These are phyloP conservation scores for Dinoponera quadriceps DNA, from an alignment of 1,140 invertebrate genomes.

Conservation along the genomic window DNA sequence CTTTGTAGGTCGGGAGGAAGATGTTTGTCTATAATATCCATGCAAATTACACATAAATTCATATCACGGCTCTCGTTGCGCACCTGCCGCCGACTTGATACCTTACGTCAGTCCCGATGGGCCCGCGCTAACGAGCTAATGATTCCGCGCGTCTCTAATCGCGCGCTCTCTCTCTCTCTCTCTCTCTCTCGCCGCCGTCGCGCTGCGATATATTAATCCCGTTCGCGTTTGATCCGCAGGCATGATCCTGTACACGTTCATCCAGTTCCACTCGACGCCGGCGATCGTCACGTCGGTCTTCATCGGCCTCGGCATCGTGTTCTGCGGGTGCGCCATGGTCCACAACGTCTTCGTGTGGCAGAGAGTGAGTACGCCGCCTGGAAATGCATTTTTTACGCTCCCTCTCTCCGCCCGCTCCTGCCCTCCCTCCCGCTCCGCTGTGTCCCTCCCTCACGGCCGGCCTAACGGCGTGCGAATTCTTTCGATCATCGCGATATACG, in stretches of 20 bases:
- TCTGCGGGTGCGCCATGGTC: constrained; percentile 96
- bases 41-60: no score
- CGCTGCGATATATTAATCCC: constrained; percentile 30
- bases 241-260: constrained; percentile 96
- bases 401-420: background rate
- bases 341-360: constrained; percentile 98
- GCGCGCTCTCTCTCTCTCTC: background rate
- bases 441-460: background rate
- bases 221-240: constrained; percentile 87
- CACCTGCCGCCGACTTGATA: no score
- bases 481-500: constrained; percentile 44
- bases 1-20: no score
- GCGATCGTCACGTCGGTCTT: constrained; percentile 95
- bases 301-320: constrained; percentile 95
- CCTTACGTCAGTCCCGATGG: no score
- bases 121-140: constrained; percentile 2
- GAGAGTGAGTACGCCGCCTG: constrained; percentile 87
- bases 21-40: no score
- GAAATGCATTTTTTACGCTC: constrained; percentile 29
- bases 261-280: constrained; percentile 96
- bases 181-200: background rate
- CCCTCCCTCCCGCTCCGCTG: background rate
- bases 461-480: constrained; percentile 55
- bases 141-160: background rate
- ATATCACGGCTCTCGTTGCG: no score